phyloP scores from a whole-genome alignment of 2,113 vertebrate species.

The Myotis yumanensis region DNA sequence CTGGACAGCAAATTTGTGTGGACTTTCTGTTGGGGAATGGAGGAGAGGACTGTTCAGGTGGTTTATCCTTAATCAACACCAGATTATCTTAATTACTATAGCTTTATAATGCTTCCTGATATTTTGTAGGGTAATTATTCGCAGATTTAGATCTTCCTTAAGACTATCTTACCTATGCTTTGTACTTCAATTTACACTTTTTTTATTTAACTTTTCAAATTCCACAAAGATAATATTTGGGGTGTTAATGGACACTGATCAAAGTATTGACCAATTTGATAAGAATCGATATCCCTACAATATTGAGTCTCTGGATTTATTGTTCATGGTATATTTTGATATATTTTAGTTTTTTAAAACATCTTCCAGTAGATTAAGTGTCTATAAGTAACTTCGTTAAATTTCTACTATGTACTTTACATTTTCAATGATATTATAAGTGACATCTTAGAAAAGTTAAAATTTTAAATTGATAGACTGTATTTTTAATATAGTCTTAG shows the following conservation, averaged over 20 bases:
- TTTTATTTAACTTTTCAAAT: conserved; percentile 14
- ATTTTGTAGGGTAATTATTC: not conserved
- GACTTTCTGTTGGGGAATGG: not conserved
- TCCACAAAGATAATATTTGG: not conserved
- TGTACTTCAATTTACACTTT: not conserved
- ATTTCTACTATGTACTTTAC: not conserved
- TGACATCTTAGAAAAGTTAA: not conserved
- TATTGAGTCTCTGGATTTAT: not conserved
- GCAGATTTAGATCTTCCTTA: not conserved
- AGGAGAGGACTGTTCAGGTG: not conserved
- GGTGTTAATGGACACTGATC: not conserved
- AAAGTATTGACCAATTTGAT: not conserved
- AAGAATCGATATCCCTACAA: not conserved
- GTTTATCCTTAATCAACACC: not conserved
- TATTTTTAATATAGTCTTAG: not conserved
- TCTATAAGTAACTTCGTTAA: not conserved
- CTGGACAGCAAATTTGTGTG: not conserved
- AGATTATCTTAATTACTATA: not conserved
- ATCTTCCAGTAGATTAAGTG: not conserved
- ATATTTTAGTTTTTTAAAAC: not conserved
- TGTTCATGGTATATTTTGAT: not conserved
- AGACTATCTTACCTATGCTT: not conserved
- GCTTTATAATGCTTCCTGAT: not conserved
- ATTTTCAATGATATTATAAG: not conserved
- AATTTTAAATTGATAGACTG: not conserved